Evolutionary conservation across 2,113 vertebrate genomes (phyloP), one percentile per base, ranked within the genome.

Genomic region (Chionodraco myersi): DNA sequence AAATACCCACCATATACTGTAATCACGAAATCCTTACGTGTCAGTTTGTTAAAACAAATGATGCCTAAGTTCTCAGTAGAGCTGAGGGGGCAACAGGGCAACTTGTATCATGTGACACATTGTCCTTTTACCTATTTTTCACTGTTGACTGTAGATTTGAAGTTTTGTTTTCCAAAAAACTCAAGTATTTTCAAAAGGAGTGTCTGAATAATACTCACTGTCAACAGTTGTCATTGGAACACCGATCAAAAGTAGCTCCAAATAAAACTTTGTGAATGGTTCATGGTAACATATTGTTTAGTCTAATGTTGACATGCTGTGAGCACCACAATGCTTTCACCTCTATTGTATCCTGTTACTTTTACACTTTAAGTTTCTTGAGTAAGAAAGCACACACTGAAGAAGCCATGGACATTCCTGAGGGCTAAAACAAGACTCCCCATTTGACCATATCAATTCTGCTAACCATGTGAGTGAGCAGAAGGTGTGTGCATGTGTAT

Each of bases 401-500:
- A 53, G 11, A 61, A 23, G 4, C 8, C 3, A 18, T 12, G 44
- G 6, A 58, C 13, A 58, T 47, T 61, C 6, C 11, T 21, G 16
- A 15, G 41, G 23, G 48, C 21, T 59, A 52, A 60, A 54, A 21
- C 16, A 54, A 78, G 10, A 66, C 49, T 44, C n/a, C 18, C 18
- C 3, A n/a, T 71, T 21, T 83, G 73, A 83, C 49, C 73, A 69
- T 74, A 68, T 85, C 1, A 36, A 73, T 64, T 73, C 44, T 57
- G 45, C 48, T 51, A 3, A 79, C 15, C 79, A 59, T 58, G 68
- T 86, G 75, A 78, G 77, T 86, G 75, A 78, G 77, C 64, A 57
- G 77, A 64, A 80, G 16, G 93, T 94, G 88, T 78, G 93, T 90
- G 93, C 92, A 85, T 84, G 87, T 44, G 60, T 34, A 14, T 30